Evolutionary conservation across 2,113 vertebrate genomes (phyloP).

Genomic region (Ageneiosus marmoratus): DNA sequence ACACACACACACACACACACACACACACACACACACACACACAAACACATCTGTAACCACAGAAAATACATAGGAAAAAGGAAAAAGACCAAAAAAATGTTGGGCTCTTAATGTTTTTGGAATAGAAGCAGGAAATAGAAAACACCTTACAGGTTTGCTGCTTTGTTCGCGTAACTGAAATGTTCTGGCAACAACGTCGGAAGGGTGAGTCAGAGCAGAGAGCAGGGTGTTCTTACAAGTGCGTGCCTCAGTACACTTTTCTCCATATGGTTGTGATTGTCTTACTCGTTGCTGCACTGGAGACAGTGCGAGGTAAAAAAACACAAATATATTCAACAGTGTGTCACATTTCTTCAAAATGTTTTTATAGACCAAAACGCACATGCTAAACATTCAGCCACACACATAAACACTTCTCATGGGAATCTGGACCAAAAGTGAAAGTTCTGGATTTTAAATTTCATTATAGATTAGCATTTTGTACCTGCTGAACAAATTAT

Average conservation of each 20-base stretch:
- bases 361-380: conserved; percentile 16
- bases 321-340: conserved; percentile 36
- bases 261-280: conserved; percentile 69
- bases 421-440: neutral
- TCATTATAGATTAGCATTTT: neutral
- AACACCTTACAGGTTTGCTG: conserved; percentile 43
- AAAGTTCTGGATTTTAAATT: neutral
- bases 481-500: neutral
- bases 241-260: conserved; percentile 44
- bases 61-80: conserved; percentile 50
- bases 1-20: conserved; percentile 35
- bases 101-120: conserved; percentile 44
- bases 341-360: conserved; percentile 14
- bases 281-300: conserved; percentile 42
- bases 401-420: neutral
- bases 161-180: conserved; percentile 48
- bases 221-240: conserved; percentile 36
- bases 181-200: conserved; percentile 54
- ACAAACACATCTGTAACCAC: neutral
- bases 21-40: conserved; percentile 45
- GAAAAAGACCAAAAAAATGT: neutral
- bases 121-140: conserved; percentile 39
- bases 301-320: conserved; percentile 38
- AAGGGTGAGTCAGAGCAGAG: conserved; percentile 56
- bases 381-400: neutral